phyloP scores from a whole-genome alignment of 2,888 invertebrate species.

The Meteorus cinctellus region DNA sequence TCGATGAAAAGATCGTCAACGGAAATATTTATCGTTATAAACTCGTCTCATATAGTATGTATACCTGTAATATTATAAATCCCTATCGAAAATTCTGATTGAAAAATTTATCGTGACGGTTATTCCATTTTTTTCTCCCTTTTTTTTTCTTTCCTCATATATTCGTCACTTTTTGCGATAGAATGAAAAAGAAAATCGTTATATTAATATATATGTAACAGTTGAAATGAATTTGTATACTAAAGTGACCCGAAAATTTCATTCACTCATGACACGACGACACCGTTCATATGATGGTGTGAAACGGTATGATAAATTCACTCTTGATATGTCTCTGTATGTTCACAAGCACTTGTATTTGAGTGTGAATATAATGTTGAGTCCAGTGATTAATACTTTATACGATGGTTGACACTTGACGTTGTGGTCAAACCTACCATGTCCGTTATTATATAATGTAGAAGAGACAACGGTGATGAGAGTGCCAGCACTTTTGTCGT shows the following conservation, averaged over 20 bases:
- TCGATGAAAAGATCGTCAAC: conserved; percentile 44
- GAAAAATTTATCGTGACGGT: not conserved
- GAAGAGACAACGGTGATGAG: conserved; percentile 41
- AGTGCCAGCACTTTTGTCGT: conserved; percentile 35
- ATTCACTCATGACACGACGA: conserved; percentile 11
- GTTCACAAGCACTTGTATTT: not conserved
- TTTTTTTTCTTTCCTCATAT: not conserved
- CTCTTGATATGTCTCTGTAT: conserved; percentile 3
- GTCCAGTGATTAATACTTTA: conserved; percentile 57
- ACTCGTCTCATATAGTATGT: not conserved
- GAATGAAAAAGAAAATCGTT: conserved; percentile 8
- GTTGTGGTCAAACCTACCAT: conserved; percentile 41
- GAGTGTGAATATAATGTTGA: not conserved
- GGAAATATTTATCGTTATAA: conserved; percentile 25
- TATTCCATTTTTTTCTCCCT: not conserved
- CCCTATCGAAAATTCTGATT: conserved; percentile 12
- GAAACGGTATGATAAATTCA: too few relatives aligned
- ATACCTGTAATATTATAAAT: conserved; percentile 17
- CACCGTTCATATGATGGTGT: not conserved
- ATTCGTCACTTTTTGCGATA: not conserved
- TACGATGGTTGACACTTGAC: conserved; percentile 56
- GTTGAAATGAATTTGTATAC: conserved; percentile 2
- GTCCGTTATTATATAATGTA: conserved; percentile 22
- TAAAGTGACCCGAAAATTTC: not conserved
- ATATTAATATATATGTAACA: not conserved